Conservation (phyloP, 2,113 vertebrate species). For the Perognathus longimembris region DNA sequence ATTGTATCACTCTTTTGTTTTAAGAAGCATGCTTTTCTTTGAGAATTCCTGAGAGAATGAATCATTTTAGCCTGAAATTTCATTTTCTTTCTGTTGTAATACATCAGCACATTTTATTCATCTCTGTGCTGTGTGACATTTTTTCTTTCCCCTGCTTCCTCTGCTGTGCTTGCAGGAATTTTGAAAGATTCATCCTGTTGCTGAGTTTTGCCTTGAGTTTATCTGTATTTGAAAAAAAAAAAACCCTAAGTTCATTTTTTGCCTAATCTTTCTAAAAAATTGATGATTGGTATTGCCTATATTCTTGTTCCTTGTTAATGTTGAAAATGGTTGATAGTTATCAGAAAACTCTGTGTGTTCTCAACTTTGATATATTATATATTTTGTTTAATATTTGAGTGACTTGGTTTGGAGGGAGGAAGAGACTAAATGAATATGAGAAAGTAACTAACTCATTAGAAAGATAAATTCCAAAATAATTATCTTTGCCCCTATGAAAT, state of each 20-base stretch:
- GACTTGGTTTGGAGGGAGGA: not conserved
- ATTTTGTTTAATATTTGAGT: not conserved
- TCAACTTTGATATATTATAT: not conserved
- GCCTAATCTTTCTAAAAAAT: not conserved
- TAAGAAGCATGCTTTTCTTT: not conserved
- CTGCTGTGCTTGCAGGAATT: not conserved
- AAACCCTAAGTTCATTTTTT: not conserved
- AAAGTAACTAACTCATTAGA: not conserved
- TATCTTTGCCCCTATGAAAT: not conserved
- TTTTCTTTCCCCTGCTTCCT: not conserved
- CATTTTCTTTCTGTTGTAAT: slow-evolving; percentile 51
- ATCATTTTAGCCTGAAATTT: not conserved
- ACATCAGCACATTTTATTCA: slow-evolving; percentile 28
- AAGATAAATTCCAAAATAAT: not conserved
- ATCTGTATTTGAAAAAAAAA: not conserved
- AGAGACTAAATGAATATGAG: not conserved
- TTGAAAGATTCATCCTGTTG: slow-evolving; percentile 15
- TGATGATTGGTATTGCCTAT: not conserved
- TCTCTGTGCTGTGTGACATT: slow-evolving; percentile 43
- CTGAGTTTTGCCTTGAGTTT: slow-evolving; percentile 16
- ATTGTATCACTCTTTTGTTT: not conserved
- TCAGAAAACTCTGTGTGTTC: not conserved
- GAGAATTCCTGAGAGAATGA: slow-evolving; percentile 31
- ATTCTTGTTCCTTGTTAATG: not conserved
- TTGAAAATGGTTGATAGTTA: not conserved